These are phyloP conservation scores for Gryon sp. DNA, from an alignment of 1,140 invertebrate species.

Conservation along the genomic window DNA sequence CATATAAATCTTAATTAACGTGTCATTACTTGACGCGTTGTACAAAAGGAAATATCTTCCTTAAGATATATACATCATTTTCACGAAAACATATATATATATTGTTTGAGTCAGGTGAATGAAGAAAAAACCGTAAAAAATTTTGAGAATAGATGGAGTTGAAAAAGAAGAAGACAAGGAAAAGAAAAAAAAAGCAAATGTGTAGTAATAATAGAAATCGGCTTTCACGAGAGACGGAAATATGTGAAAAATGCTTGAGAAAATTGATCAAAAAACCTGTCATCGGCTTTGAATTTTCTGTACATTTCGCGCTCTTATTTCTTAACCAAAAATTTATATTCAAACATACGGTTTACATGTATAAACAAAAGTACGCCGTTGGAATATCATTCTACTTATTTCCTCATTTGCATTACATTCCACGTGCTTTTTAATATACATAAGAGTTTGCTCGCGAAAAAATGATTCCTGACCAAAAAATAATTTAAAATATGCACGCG, in stretches of 20 bases:
- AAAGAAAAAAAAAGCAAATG: no score
- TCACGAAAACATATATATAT: no score
- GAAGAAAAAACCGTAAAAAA: neutral
- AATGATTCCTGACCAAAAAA: constrained; percentile 11
- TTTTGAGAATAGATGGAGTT: no score
- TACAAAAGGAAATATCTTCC: neutral
- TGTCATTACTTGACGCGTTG: neutral
- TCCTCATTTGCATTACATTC: constrained; percentile 29
- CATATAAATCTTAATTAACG: constrained; percentile 29
- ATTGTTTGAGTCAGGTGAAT: no score
- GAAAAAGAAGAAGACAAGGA: no score
- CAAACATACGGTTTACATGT: constrained; percentile 23
- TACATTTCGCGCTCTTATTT: constrained; percentile 16
- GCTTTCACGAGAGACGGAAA: neutral
- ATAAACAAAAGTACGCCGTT: constrained; percentile 22
- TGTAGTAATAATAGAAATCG: no score
- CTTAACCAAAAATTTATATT: constrained; percentile 20
- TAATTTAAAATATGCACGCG: constrained; percentile 5
- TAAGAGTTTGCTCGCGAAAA: constrained; percentile 24
- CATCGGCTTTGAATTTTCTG: constrained; percentile 23
- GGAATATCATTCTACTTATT: constrained; percentile 37
- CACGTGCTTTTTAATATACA: constrained; percentile 20
- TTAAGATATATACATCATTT: no score
- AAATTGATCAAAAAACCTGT: constrained; percentile 18
- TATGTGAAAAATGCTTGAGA: neutral